Conservation (phyloP, 2,888 invertebrate genomes). For the Oscheius sp. region DNA sequence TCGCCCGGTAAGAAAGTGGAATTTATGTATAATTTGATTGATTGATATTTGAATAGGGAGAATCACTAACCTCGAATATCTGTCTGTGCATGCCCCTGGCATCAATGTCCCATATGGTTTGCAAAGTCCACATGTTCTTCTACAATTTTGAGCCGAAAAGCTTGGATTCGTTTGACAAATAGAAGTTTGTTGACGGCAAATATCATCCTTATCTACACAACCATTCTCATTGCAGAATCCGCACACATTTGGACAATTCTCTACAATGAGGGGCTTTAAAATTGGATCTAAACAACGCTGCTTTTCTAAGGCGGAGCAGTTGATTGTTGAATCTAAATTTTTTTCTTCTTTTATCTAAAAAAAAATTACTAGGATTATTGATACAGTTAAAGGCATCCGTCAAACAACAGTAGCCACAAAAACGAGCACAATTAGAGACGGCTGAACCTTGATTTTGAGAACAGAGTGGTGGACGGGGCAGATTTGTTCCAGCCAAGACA, state of each 20-base stretch:
- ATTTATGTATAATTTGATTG: too few relatives aligned
- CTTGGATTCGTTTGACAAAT: too few relatives aligned
- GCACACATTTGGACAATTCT: slow-evolving; percentile 3
- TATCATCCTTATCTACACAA: neutral
- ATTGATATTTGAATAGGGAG: too few relatives aligned
- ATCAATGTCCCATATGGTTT: too few relatives aligned
- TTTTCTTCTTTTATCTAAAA: neutral
- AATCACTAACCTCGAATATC: too few relatives aligned
- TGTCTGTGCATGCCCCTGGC: too few relatives aligned
- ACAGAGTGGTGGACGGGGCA: neutral
- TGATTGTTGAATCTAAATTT: neutral
- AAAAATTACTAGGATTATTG: neutral
- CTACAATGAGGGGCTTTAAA: neutral
- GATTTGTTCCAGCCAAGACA: neutral
- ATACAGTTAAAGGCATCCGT: neutral
- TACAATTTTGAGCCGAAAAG: too few relatives aligned
- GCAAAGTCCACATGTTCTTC: too few relatives aligned
- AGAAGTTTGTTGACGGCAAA: too few relatives aligned
- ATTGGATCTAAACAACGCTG: neutral
- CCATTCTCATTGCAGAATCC: neutral
- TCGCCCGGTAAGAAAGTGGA: too few relatives aligned
- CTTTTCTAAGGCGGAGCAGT: neutral
- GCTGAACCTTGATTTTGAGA: neutral
- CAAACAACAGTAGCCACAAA: neutral
- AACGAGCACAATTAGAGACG: neutral